Conservation (phyloP, 2,797 vertebrate species). For the Hyperoplus lanceolatus region DNA sequence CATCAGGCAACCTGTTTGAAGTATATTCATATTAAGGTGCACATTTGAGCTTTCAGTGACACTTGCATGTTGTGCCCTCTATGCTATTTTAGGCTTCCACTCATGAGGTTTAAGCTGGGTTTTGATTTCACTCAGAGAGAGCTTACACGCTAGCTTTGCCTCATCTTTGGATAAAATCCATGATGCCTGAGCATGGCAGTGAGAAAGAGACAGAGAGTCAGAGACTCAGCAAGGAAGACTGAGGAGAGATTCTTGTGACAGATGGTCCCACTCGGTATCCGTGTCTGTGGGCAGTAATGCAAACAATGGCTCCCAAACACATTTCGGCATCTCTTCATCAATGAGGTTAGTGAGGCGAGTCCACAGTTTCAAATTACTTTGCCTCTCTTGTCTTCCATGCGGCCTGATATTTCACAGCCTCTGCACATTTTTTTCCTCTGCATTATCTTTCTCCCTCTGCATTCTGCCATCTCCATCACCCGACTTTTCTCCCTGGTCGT, state of each 20-base stretch:
- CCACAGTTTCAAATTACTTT: constrained; percentile 56
- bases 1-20: constrained; percentile 21
- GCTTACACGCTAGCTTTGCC: constrained; percentile 80
- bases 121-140: constrained; percentile 76
- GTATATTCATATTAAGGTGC: constrained; percentile 20
- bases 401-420: constrained; percentile 47
- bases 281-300: constrained; percentile 74
- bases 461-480: constrained; percentile 38
- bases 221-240: constrained; percentile 42
- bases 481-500: constrained; percentile 25
- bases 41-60: constrained; percentile 50
- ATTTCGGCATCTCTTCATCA: constrained; percentile 71
- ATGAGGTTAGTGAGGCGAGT: constrained; percentile 54
- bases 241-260: constrained; percentile 66
- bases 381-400: constrained; percentile 51
- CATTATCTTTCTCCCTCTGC: constrained; percentile 27
- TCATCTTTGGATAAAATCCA: constrained; percentile 75
- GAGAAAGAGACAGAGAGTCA: constrained; percentile 46
- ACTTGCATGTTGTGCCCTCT: constrained; percentile 36
- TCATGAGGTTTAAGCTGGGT: constrained; percentile 70
- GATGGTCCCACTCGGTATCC: constrained; percentile 71
- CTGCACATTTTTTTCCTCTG: not conserved
- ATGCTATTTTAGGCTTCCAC: constrained; percentile 45
- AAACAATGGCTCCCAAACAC: constrained; percentile 75
- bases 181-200: constrained; percentile 63